Percentiles rank a stretch among this genome's conserved stretches.
These are phyloP conservation scores for Cheilosia vernalis DNA, from an alignment of 2,888 invertebrate genomes.

Conservation along the genomic window DNA sequence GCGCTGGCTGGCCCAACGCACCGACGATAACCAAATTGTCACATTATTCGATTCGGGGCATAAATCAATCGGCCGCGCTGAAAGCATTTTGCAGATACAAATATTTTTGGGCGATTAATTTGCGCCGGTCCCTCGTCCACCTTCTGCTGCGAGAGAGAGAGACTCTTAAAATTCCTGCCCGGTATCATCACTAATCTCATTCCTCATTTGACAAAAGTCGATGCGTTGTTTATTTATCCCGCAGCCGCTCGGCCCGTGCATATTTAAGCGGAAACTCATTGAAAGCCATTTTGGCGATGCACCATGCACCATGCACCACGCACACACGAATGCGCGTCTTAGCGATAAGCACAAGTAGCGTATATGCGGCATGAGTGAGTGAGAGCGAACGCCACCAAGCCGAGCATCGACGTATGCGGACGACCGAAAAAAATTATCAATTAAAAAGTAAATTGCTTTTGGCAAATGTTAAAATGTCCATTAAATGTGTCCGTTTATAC, in stretches of 20 bases:
- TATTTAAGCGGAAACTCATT: constrained; percentile 44
- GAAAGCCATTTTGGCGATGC: constrained; percentile 51
- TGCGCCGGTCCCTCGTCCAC: constrained; percentile 35
- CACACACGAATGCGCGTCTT: constrained; percentile 40
- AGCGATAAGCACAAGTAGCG: constrained; percentile 38
- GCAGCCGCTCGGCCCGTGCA: constrained; percentile 25
- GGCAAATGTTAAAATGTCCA: constrained; percentile 75
- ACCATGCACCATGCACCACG: constrained; percentile 54
- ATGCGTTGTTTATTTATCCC: constrained; percentile 38
- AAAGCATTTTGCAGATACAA: constrained; percentile 75
- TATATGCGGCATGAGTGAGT: neutral
- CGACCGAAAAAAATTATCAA: constrained; percentile 67
- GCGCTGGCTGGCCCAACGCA: constrained; percentile 13
- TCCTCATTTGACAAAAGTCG: constrained; percentile 74
- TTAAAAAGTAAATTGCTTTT: constrained; percentile 75
- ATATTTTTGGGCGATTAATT: constrained; percentile 71
- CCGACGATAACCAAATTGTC: constrained; percentile 72
- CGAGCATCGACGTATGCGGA: constrained; percentile 5
- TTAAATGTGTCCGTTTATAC: constrained; percentile 75
- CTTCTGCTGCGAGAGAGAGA: constrained; percentile 23
- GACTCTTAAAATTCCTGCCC: constrained; percentile 70
- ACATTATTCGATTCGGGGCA: constrained; percentile 71
- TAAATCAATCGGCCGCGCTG: constrained; percentile 74
- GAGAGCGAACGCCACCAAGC: constrained; percentile 27
- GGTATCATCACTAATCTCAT: constrained; percentile 73